Percentiles rank a stretch among this genome's conserved stretches.
Evolutionary conservation across 2,113 vertebrate genomes (phyloP).

Genomic region (Channa maculata): DNA sequence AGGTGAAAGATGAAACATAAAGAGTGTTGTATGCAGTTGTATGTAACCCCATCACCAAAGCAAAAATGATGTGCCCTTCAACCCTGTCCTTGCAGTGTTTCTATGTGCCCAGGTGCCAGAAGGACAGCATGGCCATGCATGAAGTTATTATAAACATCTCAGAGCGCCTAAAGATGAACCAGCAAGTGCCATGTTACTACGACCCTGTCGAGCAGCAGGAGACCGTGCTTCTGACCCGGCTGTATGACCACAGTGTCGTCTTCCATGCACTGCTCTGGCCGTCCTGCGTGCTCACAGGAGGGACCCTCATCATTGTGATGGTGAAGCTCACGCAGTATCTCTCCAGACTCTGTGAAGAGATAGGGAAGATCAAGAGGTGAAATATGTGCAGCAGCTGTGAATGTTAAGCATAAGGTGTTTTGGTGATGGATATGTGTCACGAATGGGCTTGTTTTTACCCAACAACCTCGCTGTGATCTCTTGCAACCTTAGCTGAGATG

Average conservation of each 20-base stretch:
- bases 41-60: constrained; percentile 1
- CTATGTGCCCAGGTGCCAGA: constrained; percentile 93
- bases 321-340: constrained; percentile 96
- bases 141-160: constrained; percentile 88
- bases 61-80: constrained; percentile 31
- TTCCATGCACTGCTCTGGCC: constrained; percentile 94
- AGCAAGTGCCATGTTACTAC: constrained; percentile 90
- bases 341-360: constrained; percentile 91
- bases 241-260: constrained; percentile 88
- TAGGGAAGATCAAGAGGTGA: constrained; percentile 92
- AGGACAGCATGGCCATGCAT: constrained; percentile 88
- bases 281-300: constrained; percentile 90
- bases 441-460: constrained; percentile 36
- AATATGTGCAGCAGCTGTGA: constrained; percentile 29
- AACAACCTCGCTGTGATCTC: constrained; percentile 38
- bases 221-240: constrained; percentile 88
- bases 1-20: constrained; percentile 4
- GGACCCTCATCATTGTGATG: constrained; percentile 90
- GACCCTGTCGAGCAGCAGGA: constrained; percentile 90
- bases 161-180: constrained; percentile 89
- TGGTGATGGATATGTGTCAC: constrained; percentile 11
- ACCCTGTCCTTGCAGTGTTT: constrained; percentile 86
- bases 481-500: constrained; percentile 33
- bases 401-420: neutral
- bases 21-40: constrained; percentile 7